Base-by-base conservation (phyloP, 2,888 invertebrate genomes). In the Apoderus coryli region DNA sequence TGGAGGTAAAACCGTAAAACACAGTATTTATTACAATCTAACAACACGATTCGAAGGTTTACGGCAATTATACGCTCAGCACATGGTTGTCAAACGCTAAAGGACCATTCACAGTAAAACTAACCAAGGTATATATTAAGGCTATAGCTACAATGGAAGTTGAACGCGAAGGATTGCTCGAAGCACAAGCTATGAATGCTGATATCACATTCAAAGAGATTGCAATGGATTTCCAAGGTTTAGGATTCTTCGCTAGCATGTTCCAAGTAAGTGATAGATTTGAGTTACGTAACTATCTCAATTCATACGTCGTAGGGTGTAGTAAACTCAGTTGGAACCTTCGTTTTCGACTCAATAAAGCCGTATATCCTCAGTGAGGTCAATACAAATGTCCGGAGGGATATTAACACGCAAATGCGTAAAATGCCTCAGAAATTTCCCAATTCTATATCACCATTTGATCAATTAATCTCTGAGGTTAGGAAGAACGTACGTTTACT, bases 331-430 rank as follows among this genome's bases (percentile, higher is more conserved):
- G 69, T 86, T 0, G 85, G 86, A 1, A 71, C 70, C 9, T 71
- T 84, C 38, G 67, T 89, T 6, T 88, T 90, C 45, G 84, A 86
- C 51, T 77, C 80, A 6, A 79, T 89, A 46, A 88, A 89, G 50
- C 86, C 86, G 0, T 77, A 77, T 42, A 73, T 89, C 39, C 59
- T 88, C 13, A 70, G 70, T 40, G 76, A 82, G 57, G 78, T 80
- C 1, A 82, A 85, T 47, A 67, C 69, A 1, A 76, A 78, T 50
- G 63, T 81, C 1, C 67, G 80, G 41, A 65, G 61, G 2, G 76
- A 77, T 52, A 72, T 88, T 2, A 80, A 88, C 50, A 64, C 69
- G 9, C 72, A 80, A 50, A 65, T 86, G 14, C 69, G 71, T 10
- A 69, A 75, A 43, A 49, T 80, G 9, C 71, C 78, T 9, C 73